Evolutionary conservation across 2,888 invertebrate species (phyloP).

Genomic region (Micropterix aruncella): DNA sequence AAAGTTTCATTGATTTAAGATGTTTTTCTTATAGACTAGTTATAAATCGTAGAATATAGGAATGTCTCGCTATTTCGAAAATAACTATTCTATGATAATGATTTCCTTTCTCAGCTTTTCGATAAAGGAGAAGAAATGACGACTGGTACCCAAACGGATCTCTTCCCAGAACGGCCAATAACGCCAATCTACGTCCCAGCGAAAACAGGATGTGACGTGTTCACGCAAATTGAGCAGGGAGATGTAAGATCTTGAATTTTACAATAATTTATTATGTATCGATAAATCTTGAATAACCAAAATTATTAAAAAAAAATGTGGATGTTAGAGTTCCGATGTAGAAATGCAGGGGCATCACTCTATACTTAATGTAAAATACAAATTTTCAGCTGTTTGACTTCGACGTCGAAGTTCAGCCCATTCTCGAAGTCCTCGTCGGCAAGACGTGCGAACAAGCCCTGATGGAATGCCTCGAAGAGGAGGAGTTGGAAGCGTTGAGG

Average conservation of each 20-base stretch:
- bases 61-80: no score
- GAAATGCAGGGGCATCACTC: neutral
- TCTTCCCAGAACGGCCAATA: constrained; percentile 68
- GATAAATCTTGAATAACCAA: no score
- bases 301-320: no score
- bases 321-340: neutral
- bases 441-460: constrained; percentile 82
- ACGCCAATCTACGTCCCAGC: constrained; percentile 67
- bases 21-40: no score
- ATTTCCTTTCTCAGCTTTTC: constrained; percentile 32
- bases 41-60: no score
- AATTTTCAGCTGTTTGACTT: constrained; percentile 68
- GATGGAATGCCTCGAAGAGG: constrained; percentile 84
- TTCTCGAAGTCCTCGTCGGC: constrained; percentile 78
- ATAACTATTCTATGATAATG: neutral
- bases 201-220: constrained; percentile 65
- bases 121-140: constrained; percentile 64
- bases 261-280: no score
- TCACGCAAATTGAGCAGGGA: constrained; percentile 81
- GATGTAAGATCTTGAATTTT: no score
- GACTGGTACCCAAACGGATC: constrained; percentile 76
- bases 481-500: constrained; percentile 70
- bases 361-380: neutral
- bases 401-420: constrained; percentile 80
- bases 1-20: no score